These are phyloP conservation scores for Notamacropus eugenii DNA, from an alignment of 2,797 vertebrate species.

Conservation along the genomic window DNA sequence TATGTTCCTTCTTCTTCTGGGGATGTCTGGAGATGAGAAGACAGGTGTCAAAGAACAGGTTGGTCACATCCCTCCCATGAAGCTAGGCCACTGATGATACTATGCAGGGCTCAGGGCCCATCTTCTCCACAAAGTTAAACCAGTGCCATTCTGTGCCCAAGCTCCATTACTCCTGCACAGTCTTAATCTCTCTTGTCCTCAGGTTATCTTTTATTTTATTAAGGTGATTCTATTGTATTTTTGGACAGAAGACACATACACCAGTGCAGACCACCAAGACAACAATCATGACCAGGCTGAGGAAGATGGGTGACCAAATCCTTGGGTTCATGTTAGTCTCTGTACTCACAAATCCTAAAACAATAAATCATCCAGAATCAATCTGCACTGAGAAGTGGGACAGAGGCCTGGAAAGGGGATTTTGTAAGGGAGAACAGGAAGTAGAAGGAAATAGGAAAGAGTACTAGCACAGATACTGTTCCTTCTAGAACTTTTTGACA, in stretches of 20 bases:
- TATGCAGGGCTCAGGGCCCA: background rate
- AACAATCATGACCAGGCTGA: too few species aligned
- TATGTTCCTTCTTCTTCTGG: too few species aligned
- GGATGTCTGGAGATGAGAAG: too few species aligned
- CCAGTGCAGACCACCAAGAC: background rate
- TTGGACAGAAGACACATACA: rapidly evolving
- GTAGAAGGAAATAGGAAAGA: background rate
- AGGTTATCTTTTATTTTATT: background rate
- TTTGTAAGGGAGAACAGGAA: background rate
- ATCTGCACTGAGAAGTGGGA: background rate
- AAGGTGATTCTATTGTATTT: background rate
- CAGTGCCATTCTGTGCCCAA: background rate
- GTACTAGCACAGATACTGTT: background rate
- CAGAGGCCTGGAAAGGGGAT: too few species aligned
- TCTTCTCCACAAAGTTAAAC: background rate
- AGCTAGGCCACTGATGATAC: background rate
- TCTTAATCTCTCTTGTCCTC: background rate
- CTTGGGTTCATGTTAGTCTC: background rate
- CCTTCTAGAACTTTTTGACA: background rate
- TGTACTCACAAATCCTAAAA: background rate
- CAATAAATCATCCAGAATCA: background rate
- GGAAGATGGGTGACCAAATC: background rate
- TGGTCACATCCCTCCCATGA: background rate
- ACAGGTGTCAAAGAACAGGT: too few species aligned
- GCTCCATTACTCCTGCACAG: background rate